phyloP scores from a whole-genome alignment of 2,797 vertebrate genomes.

The Bradypodion pumilum region DNA sequence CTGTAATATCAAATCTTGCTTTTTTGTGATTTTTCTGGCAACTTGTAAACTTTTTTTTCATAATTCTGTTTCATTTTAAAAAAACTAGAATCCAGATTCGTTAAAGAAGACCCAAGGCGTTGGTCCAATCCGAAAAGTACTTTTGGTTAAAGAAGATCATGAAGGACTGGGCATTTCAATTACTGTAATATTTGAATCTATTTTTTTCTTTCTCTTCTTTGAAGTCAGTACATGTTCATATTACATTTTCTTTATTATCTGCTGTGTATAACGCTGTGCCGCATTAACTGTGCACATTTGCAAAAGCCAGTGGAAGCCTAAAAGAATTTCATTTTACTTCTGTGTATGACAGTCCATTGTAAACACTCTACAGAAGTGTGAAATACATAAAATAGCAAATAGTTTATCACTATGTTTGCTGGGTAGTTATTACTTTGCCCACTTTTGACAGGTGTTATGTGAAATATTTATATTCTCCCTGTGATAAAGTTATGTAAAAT shows the following conservation, averaged over 20 bases:
- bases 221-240: neutral
- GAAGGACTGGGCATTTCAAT: constrained; percentile 99
- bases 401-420: neutral
- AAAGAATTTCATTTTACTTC: neutral
- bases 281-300: neutral
- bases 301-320: neutral
- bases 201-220: constrained; percentile 31
- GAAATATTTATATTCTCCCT: neutral
- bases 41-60: neutral
- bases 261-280: neutral
- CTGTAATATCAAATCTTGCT: neutral
- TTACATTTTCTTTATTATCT: constrained; percentile 2
- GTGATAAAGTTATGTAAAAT: neutral
- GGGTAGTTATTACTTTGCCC: neutral
- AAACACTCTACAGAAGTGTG: neutral
- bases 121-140: constrained; percentile 95
- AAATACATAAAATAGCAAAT: neutral
- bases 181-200: constrained; percentile 81
- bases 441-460: neutral
- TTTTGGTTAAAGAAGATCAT: constrained; percentile 94
- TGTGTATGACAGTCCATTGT: neutral
- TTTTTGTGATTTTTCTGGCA: neutral
- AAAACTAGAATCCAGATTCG: constrained; percentile 87
- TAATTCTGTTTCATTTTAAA: constrained; percentile 36
- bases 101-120: constrained; percentile 98